Evolutionary conservation across 2,113 vertebrate species (phyloP).

Genomic region (Hirundichthys speculiger): DNA sequence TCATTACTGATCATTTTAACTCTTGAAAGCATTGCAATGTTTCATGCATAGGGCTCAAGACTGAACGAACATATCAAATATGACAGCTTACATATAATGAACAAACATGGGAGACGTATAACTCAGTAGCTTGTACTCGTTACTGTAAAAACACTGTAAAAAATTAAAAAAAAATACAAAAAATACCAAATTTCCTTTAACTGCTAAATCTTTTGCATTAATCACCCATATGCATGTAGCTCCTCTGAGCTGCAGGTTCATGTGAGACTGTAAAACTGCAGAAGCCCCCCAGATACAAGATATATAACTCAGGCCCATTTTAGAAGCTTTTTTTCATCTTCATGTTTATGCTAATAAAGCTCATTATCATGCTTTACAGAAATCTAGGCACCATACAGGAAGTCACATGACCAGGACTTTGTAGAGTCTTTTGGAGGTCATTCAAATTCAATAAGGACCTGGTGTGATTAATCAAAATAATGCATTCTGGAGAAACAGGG

Average conservation of each 20-base stretch:
- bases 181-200: constrained; percentile 36
- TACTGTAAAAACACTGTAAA: constrained; percentile 19
- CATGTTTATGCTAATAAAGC: constrained; percentile 65
- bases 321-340: constrained; percentile 30
- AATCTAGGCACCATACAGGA: constrained; percentile 48
- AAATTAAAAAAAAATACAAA: constrained; percentile 52
- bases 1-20: constrained; percentile 17
- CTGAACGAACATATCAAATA: constrained; percentile 37
- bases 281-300: constrained; percentile 31
- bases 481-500: constrained; percentile 47
- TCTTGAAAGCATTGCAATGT: constrained; percentile 10
- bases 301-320: constrained; percentile 17
- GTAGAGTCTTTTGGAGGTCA: constrained; percentile 66
- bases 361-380: constrained; percentile 62
- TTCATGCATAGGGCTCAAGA: not conserved
- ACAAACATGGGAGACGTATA: constrained; percentile 7
- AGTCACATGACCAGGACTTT: constrained; percentile 52
- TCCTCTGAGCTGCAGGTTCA: constrained; percentile 7
- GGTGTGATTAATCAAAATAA: constrained; percentile 73
- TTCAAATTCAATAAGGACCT: constrained; percentile 62
- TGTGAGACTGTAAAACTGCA: constrained; percentile 36
- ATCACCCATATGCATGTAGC: constrained; percentile 28
- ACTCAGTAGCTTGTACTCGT: constrained; percentile 39
- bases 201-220: constrained; percentile 47
- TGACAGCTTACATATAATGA: constrained; percentile 37